These are phyloP conservation scores for Berghia stephanieae DNA, from an alignment of 1,140 invertebrate genomes.

Conservation along the genomic window DNA sequence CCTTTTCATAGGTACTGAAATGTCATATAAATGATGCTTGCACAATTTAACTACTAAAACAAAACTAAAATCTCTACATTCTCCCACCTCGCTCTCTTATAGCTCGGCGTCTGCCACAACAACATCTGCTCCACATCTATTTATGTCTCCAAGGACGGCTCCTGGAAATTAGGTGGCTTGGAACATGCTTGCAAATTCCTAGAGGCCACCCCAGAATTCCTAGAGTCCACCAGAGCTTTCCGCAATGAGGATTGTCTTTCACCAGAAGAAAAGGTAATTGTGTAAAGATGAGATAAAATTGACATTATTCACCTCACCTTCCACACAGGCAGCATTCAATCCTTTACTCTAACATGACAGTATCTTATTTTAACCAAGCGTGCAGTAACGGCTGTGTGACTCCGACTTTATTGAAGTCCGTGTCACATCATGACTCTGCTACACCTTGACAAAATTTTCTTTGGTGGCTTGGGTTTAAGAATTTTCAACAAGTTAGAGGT, in stretches of 20 bases:
- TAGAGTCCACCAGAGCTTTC: slow-evolving; percentile 76
- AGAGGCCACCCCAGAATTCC: slow-evolving; percentile 75
- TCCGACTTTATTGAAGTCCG: neutral
- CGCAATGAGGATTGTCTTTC: slow-evolving; percentile 78
- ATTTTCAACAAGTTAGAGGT: too few species aligned
- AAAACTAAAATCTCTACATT: too few species aligned
- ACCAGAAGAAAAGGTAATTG: slow-evolving; percentile 74
- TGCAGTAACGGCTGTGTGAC: neutral
- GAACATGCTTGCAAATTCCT: slow-evolving; percentile 78
- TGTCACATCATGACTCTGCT: neutral
- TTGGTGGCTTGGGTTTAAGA: neutral
- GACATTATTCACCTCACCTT: neutral
- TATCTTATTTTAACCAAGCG: too few species aligned
- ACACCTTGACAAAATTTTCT: neutral
- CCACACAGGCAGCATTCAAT: too few species aligned
- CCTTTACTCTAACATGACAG: too few species aligned
- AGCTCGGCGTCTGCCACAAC: slow-evolving; percentile 79
- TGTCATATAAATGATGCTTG: too few species aligned
- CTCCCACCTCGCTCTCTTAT: too few species aligned
- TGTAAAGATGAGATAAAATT: neutral
- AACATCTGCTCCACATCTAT: slow-evolving; percentile 82
- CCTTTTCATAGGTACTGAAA: too few species aligned
- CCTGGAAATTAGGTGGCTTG: slow-evolving; percentile 84
- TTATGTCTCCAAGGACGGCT: slow-evolving; percentile 81
- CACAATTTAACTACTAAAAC: too few species aligned